Percentiles rank a stretch among this genome's conserved stretches.
These are phyloP conservation scores for Candoia aspera DNA, from an alignment of 2,113 vertebrate genomes.

Conservation along the genomic window DNA sequence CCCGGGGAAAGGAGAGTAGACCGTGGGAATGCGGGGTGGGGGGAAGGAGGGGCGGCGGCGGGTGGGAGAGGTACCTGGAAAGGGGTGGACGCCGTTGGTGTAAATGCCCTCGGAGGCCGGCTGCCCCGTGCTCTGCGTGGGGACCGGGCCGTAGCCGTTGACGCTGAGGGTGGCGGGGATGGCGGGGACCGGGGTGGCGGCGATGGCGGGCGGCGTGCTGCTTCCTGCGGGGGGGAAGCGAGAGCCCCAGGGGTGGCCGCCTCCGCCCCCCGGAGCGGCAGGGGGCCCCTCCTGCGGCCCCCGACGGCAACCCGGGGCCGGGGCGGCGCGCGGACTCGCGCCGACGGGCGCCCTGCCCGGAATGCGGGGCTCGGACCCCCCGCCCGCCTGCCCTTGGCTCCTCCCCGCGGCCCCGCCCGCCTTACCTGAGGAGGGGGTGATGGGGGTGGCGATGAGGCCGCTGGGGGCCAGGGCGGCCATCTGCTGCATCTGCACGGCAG, in stretches of 20 bases:
- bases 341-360: background rate
- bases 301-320: background rate
- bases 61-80: constrained; percentile 77
- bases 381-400: fast-evolving
- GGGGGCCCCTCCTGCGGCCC: background rate
- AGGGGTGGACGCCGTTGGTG: constrained; percentile 87
- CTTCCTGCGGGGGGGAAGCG: constrained; percentile 71
- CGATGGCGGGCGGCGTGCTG: constrained; percentile 86
- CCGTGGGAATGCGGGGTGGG: background rate
- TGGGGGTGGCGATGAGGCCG: constrained; percentile 88
- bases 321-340: background rate
- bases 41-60: background rate
- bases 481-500: constrained; percentile 94
- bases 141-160: constrained; percentile 83
- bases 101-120: constrained; percentile 83
- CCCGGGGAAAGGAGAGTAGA: too few relatives aligned
- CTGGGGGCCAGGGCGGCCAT: constrained; percentile 91
- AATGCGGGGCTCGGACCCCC: background rate
- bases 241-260: background rate
- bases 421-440: constrained; percentile 85
- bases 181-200: constrained; percentile 85
- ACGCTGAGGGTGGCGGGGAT: constrained; percentile 84
- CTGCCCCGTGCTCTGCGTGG: constrained; percentile 81
- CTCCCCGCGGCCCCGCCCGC: background rate
- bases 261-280: background rate